These are phyloP conservation scores for Microplitis demolitor DNA, from an alignment of 1,140 invertebrate genomes.

Conservation along the genomic window DNA sequence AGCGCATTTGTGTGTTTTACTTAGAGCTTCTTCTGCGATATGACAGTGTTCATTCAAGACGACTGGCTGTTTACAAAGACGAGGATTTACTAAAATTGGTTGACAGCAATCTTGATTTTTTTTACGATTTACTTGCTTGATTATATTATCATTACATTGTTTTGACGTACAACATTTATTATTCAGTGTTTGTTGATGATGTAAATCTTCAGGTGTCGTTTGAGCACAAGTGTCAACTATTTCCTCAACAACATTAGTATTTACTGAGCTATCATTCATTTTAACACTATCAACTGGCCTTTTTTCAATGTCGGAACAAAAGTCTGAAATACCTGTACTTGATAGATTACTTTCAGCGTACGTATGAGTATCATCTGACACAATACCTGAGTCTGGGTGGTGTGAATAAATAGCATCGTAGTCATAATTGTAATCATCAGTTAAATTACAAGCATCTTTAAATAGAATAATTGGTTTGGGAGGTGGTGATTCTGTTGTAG, in stretches of 20 bases:
- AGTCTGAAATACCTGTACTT: constrained; percentile 32
- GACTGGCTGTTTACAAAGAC: background rate
- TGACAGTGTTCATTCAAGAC: background rate
- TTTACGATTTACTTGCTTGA: background rate
- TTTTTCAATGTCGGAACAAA: constrained; percentile 18
- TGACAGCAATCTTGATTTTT: background rate
- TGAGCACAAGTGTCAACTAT: constrained; percentile 22
- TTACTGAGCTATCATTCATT: constrained; percentile 41
- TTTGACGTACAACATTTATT: constrained; percentile 12
- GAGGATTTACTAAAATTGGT: background rate
- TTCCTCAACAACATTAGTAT: constrained; percentile 28
- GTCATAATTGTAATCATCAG: constrained; percentile 34
- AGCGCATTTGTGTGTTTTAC: background rate
- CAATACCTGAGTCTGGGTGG: constrained; percentile 44
- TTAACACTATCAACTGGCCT: constrained; percentile 12
- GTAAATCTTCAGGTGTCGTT: constrained; percentile 24
- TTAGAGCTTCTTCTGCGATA: background rate
- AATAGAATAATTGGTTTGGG: constrained; percentile 36
- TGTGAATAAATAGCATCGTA: constrained; percentile 28
- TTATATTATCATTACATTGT: constrained; percentile 3
- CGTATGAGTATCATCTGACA: constrained; percentile 43
- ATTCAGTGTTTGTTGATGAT: background rate
- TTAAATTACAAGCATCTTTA: constrained; percentile 40
- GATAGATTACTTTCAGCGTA: constrained; percentile 42
- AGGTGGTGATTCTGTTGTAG: constrained; percentile 40